Conservation (phyloP, 2,113 vertebrate genomes). For the Alouatta palliata region DNA sequence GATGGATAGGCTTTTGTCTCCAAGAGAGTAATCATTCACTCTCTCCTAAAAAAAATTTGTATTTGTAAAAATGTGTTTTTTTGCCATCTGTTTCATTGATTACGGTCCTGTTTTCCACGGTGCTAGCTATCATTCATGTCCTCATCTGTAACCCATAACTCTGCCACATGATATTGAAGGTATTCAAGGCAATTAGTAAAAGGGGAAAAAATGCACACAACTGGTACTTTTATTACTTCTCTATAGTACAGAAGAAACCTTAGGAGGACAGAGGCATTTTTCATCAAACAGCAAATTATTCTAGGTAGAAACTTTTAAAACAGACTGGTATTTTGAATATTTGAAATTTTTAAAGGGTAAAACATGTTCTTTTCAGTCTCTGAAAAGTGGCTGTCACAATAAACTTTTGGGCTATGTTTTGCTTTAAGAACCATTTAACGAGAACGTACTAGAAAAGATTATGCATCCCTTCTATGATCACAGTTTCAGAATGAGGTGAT, state of each 20-base stretch:
- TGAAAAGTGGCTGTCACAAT: not conserved
- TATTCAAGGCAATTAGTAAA: not conserved
- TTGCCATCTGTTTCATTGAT: not conserved
- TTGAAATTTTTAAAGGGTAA: not conserved
- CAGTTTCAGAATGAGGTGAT: not conserved
- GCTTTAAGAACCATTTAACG: not conserved
- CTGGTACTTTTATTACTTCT: not conserved
- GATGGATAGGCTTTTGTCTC: not conserved
- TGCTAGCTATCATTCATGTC: not conserved
- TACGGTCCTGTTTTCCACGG: not conserved
- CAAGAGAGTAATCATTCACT: not conserved
- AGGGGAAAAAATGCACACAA: not conserved
- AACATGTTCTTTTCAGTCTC: not conserved
- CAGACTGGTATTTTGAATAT: not conserved
- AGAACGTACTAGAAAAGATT: not conserved
- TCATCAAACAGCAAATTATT: not conserved
- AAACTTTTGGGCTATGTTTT: not conserved
- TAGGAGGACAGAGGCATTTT: not conserved
- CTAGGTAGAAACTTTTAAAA: not conserved
- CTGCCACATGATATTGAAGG: not conserved
- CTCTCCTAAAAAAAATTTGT: not conserved
- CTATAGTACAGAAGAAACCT: not conserved
- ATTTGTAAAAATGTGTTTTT: not conserved
- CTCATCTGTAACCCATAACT: not conserved
- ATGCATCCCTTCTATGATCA: not conserved